These are phyloP conservation scores for Ormyrus nitidulus DNA, from an alignment of 2,888 invertebrate species.

Conservation along the genomic window DNA sequence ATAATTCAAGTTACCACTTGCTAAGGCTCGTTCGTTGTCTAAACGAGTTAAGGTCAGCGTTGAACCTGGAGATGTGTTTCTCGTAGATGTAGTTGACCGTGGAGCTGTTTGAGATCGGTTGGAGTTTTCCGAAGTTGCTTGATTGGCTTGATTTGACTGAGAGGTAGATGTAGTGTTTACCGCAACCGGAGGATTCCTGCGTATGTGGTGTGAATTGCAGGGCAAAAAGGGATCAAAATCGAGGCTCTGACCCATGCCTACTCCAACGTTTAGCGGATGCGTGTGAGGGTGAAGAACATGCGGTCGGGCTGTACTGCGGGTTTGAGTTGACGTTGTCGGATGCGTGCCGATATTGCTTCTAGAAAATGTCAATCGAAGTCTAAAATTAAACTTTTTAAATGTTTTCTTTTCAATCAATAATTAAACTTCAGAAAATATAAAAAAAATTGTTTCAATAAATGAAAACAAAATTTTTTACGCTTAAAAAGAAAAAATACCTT, in stretches of 20 bases:
- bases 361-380: not conserved
- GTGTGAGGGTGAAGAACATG: conserved; percentile 81
- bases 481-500: conserved; percentile 62
- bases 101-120: conserved; percentile 61
- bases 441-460: not conserved
- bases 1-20: conserved; percentile 14
- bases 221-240: conserved; percentile 83
- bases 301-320: conserved; percentile 82
- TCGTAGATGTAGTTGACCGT: conserved; percentile 28
- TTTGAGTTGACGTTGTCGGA: conserved; percentile 84
- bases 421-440: not conserved
- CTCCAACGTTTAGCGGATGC: conserved; percentile 76
- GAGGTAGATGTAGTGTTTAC: conserved; percentile 62
- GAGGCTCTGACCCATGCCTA: conserved; percentile 64
- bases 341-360: conserved; percentile 82
- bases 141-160: conserved; percentile 64
- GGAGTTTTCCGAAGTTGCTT: conserved; percentile 74
- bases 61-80: conserved; percentile 18
- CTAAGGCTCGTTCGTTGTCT: conserved; percentile 21
- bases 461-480: not conserved
- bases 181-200: conserved; percentile 65
- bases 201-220: conserved; percentile 84
- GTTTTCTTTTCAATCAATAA: not conserved
- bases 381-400: not conserved
- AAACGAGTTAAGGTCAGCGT: too few relatives aligned